Base-by-base conservation (phyloP, 2,888 invertebrate genomes). In the Dasypolia templi region DNA sequence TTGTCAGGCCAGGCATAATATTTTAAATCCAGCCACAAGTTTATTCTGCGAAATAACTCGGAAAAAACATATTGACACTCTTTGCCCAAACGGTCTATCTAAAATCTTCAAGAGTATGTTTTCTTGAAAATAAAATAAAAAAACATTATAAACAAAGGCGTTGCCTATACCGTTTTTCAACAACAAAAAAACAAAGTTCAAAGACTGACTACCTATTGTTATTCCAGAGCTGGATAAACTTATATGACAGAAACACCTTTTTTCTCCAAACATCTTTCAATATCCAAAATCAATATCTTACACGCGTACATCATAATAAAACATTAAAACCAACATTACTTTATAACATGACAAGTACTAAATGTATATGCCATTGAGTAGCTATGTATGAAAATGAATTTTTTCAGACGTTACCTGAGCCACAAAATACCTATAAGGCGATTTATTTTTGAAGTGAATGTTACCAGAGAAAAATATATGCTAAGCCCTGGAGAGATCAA, bases 381-480 rank as follows among this genome's bases (percentile, higher is more conserved):
- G 44, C 55, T 66, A 72, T 81, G 81, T 79, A 85, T 69, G 77
- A 56, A 85, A 85, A 85, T 83, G 81, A 81, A 79, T 65, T 73
- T 81, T 78, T 49, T 61, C 59, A 68, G 61, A 77, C 67, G 77
- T 26, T 81, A 75, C 83, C 76, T 69, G 63, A 39, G 58, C 59
- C 58, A 44, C 71, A 49, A 56, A 81, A 74, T 82, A 74, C 75
- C 69, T 83, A 68, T 46, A 39, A 35, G 61, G 46, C 56, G 65
- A 74, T 80, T 78, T 82, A 73, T 75, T 68, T 81, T 75, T 81
- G 78, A 84, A 58, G 58, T 69, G 71, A 55, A 75, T 68, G n/a
- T 77, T 82, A 7, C 68, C 35, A 73, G 64, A 70, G 71, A 62
- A 61, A 84, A 79, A 75, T 56, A 84, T 81, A 85, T 81, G 63